Evolutionary conservation across 35 echinoderm and acorn worm species (phyloP), one percentile per base, ranked within the genome.

Genomic region (Eucidaris tribuloides): DNA sequence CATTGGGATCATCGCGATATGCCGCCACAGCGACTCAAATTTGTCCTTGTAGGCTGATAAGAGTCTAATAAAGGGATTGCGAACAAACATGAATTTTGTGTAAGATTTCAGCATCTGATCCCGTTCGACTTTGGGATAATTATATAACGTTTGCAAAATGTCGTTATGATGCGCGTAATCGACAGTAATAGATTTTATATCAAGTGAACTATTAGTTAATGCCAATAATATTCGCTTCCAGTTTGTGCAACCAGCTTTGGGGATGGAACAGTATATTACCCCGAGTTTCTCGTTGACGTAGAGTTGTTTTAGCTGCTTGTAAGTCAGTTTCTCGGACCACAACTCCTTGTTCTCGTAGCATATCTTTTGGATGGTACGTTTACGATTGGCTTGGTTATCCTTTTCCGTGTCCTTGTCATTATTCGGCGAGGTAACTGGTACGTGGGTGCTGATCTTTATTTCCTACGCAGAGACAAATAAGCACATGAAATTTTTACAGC

Each of bases 221-320:
- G 30, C 34, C 68, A 74, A 42, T 7, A 74, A 7, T 40, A 74
- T 17, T 74, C 68, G 33, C 37, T 74, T 74, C 68, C 68, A 74
- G 9, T 44, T 74, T 18, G 86, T 94, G 39, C 93, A 90, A 4
- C 93, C 87, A 1, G 83, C 93, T 55, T 96, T 96, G 17, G 93
- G 93, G 6, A 96, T 80, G 37, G 68, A 74, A 25, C 68, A 74
- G 20, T 74, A 74, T 19, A 74, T 32, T 6, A 20, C 20, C 37
- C 41, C 5, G 41, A 42, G 34, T 44, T 74, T 74, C 37, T 74
- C 68, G 37, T 74, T 20, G 11, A 74, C 68, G n/a, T 35, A 74
- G 18, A 74, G 37, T 4, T 22, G 34, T 74, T 74, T 74, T 13
- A 74, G 68, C 2, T 33, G 38, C 11, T 41, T 40, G 20, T 43